A percentile compares a stretch with the other conserved stretches of the same genome.
These are phyloP conservation scores for Enteromius radiatus DNA, from an alignment of 2,797 vertebrate genomes.

Conservation along the genomic window DNA sequence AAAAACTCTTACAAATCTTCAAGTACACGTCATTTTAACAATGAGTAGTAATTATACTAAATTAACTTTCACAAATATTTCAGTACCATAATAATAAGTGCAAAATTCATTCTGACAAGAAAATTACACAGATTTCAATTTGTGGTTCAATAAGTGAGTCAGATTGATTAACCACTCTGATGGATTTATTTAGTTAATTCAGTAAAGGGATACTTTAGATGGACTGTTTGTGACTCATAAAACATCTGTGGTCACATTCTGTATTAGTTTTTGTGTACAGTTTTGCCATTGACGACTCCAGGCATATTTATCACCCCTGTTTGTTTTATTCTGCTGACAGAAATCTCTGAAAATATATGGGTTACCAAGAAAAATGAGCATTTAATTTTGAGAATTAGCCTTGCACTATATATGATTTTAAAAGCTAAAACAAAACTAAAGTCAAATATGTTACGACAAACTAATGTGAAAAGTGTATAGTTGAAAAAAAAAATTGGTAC, in stretches of 20 bases:
- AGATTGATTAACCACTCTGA: not conserved
- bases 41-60: not conserved
- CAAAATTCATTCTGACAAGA: not conserved
- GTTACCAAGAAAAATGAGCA: not conserved
- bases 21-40: not conserved
- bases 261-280: not conserved
- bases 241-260: not conserved
- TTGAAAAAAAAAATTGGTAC: not conserved
- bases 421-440: slow-evolving; percentile 1
- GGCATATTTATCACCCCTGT: not conserved
- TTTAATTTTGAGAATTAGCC: not conserved
- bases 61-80: not conserved
- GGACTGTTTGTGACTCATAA: not conserved
- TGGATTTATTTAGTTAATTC: not conserved
- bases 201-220: not conserved
- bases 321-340: not conserved
- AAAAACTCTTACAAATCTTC: not conserved
- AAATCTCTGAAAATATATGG: not conserved
- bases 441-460: not conserved
- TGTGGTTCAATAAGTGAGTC: not conserved
- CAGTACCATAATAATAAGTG: not conserved
- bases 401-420: not conserved
- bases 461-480: not conserved
- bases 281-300: too few species aligned
- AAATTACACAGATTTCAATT: not conserved